Conservation (phyloP, 2,113 vertebrate species). For the Cathartes aura region DNA sequence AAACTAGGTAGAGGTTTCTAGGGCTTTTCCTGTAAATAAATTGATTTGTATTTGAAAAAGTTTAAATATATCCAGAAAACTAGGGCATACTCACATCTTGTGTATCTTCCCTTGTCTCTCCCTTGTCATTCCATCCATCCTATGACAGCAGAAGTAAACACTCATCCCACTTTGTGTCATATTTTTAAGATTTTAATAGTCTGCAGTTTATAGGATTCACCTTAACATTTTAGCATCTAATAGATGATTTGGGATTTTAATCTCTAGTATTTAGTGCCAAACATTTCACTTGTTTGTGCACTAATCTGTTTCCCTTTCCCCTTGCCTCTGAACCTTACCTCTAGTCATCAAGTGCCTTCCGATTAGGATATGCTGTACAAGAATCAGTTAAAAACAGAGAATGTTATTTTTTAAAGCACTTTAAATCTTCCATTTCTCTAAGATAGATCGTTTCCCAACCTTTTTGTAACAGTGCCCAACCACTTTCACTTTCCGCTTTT, state of each 20-base stretch:
- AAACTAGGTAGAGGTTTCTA: background rate
- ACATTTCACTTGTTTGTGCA: background rate
- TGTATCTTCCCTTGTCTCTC: background rate
- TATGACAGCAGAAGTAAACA: background rate
- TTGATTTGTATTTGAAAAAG: background rate
- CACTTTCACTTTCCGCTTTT: background rate
- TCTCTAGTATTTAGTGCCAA: background rate
- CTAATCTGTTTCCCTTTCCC: background rate
- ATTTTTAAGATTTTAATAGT: background rate
- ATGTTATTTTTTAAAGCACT: background rate
- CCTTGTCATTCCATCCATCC: background rate
- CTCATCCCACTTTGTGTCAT: background rate
- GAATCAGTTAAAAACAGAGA: background rate
- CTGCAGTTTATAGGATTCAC: background rate
- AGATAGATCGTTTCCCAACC: background rate
- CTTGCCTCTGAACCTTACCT: background rate
- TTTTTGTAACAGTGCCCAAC: background rate
- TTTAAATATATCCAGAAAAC: background rate
- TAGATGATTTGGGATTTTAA: background rate
- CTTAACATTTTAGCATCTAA: background rate
- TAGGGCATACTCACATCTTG: background rate
- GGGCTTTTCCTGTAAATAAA: background rate
- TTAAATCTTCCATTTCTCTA: background rate
- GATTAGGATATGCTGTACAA: rapidly evolving
- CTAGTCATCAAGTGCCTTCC: background rate